Base-by-base conservation (phyloP, 2,888 invertebrate species). In the Heliothis peltigera region DNA sequence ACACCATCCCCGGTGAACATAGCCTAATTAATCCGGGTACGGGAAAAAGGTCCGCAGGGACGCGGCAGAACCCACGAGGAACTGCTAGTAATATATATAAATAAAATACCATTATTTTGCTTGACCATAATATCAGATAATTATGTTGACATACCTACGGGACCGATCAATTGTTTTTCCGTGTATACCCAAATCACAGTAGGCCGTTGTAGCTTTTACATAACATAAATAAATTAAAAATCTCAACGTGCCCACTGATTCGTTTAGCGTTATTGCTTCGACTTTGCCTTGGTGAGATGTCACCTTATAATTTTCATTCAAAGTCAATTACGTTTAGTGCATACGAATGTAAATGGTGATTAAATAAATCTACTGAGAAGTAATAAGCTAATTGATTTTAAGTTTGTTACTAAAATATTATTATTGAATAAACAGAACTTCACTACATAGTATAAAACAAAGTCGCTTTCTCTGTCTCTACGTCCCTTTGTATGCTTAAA, bases 171-270 rank as follows among this genome's bases (percentile, higher is more conserved):
- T 2, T 12, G 0, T 25, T 4, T 2, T 7, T 1, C 35, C 43
- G 0, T 48, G 56, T 47, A 25, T 64, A 64, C 2, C 0, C 17
- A 57, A 19, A 57, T 64, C n/a, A 22, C 47, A 53, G 53, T 64
- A 57, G 19, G 17, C 22, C 44, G 3, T 19, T 56, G 25, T 44
- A 63, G 8, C 54, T 49, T 43, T n/a, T 3, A 21, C 25, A 44
- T 35, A 44, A 57, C 28, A 22, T 53, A 53, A 69, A 64, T 69
- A 57, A 64, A 64, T 69, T 64, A 25, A 64, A 69, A 53, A 70
- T 56, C 46, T 52, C 56, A 21, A 19, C 32, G 15, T 39, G 55
- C 32, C 55, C 49, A 35, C 32, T 35, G 64, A 51, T 70, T 68
- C 48, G 17, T 44, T 70, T 51, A 55, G 15, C n/a, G 10, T 8